A percentile compares a stretch with the other conserved stretches of the same genome.
Conservation (phyloP, 2,797 vertebrate species). For the Pipistrellus kuhlii region DNA sequence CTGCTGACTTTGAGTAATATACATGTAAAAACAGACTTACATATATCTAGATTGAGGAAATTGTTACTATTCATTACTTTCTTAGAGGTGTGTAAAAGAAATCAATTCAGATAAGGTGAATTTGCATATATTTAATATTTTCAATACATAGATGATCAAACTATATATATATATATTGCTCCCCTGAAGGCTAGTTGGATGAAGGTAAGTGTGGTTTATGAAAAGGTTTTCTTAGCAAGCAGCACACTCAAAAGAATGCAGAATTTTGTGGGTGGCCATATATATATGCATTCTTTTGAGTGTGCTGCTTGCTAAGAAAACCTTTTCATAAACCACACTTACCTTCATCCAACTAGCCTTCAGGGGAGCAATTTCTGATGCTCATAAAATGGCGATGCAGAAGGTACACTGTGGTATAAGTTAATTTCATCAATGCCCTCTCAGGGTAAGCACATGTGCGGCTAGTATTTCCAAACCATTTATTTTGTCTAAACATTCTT, state of each 20-base stretch:
- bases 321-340: not conserved
- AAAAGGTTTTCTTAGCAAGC: not conserved
- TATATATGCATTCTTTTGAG: not conserved
- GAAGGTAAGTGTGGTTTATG: not conserved
- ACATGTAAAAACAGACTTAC: not conserved
- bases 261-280: too few species aligned
- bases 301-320: not conserved
- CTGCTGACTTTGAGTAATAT: not conserved
- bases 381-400: not conserved
- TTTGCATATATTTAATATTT: constrained; percentile 9
- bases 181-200: not conserved
- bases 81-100: not conserved
- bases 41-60: not conserved
- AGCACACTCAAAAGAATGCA: not conserved
- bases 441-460: not conserved
- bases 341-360: not conserved
- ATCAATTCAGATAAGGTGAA: not conserved
- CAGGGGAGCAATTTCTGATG: not conserved
- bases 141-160: not conserved
- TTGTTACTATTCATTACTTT: not conserved
- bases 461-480: constrained; percentile 60
- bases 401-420: not conserved
- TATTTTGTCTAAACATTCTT: constrained; percentile 63
- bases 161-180: not conserved
- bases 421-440: constrained; percentile 34